Evolutionary conservation across 2,888 invertebrate genomes (phyloP), one percentile per base, ranked within the genome.

Genomic region (Taphrorychus bicolor): DNA sequence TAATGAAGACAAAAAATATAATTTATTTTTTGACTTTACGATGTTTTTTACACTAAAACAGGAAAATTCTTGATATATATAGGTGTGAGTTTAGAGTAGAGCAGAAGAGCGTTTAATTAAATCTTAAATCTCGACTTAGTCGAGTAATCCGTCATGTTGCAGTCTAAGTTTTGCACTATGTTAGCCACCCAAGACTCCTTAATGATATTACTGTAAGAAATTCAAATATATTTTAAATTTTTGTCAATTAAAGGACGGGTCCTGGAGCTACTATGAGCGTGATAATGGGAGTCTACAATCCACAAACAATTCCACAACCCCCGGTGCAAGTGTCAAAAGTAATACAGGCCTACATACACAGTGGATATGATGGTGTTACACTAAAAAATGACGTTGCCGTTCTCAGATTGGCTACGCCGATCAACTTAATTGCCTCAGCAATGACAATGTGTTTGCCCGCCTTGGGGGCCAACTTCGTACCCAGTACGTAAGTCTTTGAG

Each of bases 361-460:
- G 52, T 40, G 19, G 4, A 9, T 69, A 60, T 48, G 60, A 66
- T 45, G 21, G 41, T 11, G 9, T 14, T 1, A 54, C 9, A 11
- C 21, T 69, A n/a, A 66, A 52, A 52, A 66, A 69, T 17, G 69
- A 69, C 45, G 52, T 69, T 3, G 69, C 69, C 0, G 17, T 69
- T 51, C 61, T 69, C 14, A 57, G 61, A 65, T 81, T 96, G 16
- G 83, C 86, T 73, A 76, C 84, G 0, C 74, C 87, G 0, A 86
- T 89, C 16, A 84, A 85, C 0, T 85, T 86, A 0, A 69, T 60
- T 5, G 80, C 84, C 0, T 87, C 87, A 0, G 85, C 89, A 14
- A 87, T 86, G 69, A 86, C 87, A 23, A 85, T 86, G 5, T 90
- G 90, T 73, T 79, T 89, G 54, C 87, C 87, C 11, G 79, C 85